Base-by-base conservation (phyloP, 2,113 vertebrate species). In the Crotalus horridus region DNA sequence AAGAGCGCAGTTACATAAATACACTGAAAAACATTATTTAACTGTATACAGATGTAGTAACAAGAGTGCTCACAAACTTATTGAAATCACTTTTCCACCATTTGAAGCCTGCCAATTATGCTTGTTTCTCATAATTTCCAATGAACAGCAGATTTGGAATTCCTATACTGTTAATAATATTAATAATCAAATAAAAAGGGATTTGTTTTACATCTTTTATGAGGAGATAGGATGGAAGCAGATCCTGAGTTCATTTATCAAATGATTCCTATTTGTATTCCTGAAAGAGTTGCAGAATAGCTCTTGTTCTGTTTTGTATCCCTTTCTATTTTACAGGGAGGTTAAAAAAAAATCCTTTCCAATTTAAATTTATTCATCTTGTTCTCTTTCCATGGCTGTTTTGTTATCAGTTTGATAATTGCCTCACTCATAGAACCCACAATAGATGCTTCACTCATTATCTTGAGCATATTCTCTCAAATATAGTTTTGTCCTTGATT, bases 11-110 rank as follows among this genome's bases (percentile, higher is more conserved):
- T 1, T 0, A 0, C 15, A 26, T 20, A 93, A 89, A 93, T 92
- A 4, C 93, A 1, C 88, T 92, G 2, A 93, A 89, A 54, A 94
- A 91, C 90, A 46, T 43, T 94, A 33, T 81, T 55, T 3, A 88
- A 87, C 24, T 55, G 3, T n/a, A 90, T 86, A 61, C 46, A 56
- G 3, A 51, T 85, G 4, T 54, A 43, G 56, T 64, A n/a, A 58
- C 39, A 93, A 90, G 54, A 58, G 58, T 15, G 48, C n/a, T 93
- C 46, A 17, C 88, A 33, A 61, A 56, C 46, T 1, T 89, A 29
- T 61, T 92, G 7, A 10, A 43, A 81, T 43, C 6, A 21, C 33
- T 43, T 81, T 81, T 81, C 33, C 17, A 81, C 33, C 33, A 81
- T 81, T 43, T 81, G 74, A 21, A 39, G 7, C 17, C 17, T 81